Conservation (phyloP, 2,113 vertebrate genomes). For the Poecilia latipinna region DNA sequence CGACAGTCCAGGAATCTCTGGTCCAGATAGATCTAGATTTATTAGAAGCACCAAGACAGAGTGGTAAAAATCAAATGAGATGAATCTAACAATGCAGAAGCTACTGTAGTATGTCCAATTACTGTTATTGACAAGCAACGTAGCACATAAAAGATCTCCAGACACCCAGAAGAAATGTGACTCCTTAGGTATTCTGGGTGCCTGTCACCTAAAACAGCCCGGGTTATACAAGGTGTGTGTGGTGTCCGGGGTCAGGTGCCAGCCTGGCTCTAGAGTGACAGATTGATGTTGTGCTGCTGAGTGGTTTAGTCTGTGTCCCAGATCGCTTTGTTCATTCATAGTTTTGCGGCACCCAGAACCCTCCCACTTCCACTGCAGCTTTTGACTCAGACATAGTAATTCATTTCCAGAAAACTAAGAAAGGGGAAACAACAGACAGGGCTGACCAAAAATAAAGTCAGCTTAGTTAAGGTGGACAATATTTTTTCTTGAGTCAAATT, state of each 20-base stretch:
- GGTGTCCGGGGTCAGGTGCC: slow-evolving; percentile 31
- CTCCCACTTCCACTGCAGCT: slow-evolving; percentile 27
- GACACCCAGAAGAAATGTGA: slow-evolving; percentile 49
- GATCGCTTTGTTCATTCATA: slow-evolving; percentile 66
- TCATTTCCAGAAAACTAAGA: slow-evolving; percentile 50
- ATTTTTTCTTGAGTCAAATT: slow-evolving; percentile 40
- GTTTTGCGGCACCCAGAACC: slow-evolving; percentile 26
- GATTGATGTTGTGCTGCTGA: slow-evolving; percentile 17
- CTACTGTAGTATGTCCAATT: slow-evolving; percentile 22
- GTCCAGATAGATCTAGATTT: slow-evolving; percentile 52
- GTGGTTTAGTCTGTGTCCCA: slow-evolving; percentile 38
- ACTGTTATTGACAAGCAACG: slow-evolving; percentile 29
- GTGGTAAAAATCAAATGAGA: slow-evolving; percentile 32
- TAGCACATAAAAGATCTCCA: slow-evolving; percentile 44
- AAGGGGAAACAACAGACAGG: slow-evolving; percentile 43
- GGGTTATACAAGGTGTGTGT: slow-evolving; percentile 52
- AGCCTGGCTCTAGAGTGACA: slow-evolving; percentile 38
- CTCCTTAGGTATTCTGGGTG: slow-evolving; percentile 64
- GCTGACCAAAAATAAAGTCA: background rate
- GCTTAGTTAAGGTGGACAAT: background rate
- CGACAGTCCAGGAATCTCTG: slow-evolving; percentile 26
- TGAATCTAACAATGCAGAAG: slow-evolving; percentile 26
- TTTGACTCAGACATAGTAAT: slow-evolving; percentile 39
- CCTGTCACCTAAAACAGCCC: slow-evolving; percentile 41
- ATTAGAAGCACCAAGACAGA: slow-evolving; percentile 41